phyloP scores from a whole-genome alignment of 2,797 vertebrate species.

The Echeneis naucrates region DNA sequence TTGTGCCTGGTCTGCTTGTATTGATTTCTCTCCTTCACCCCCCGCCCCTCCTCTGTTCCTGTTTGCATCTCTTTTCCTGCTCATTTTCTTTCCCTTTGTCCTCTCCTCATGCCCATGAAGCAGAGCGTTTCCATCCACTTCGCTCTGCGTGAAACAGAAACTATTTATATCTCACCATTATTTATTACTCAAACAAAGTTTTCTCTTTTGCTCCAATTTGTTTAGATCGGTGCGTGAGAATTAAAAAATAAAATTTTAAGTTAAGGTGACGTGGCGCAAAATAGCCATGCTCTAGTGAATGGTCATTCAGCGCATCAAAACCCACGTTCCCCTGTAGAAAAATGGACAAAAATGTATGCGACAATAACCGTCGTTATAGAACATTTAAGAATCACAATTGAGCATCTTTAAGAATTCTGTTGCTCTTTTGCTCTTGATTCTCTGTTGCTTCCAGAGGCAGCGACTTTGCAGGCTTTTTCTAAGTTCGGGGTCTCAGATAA shows the following conservation, averaged over 20 bases:
- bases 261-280: constrained; percentile 16
- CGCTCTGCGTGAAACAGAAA: constrained; percentile 49
- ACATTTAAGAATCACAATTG: constrained; percentile 30
- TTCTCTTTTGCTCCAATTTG: constrained; percentile 49
- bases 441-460: constrained; percentile 4
- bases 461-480: constrained; percentile 27
- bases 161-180: constrained; percentile 45
- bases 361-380: constrained; percentile 44
- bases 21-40: constrained; percentile 35
- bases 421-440: constrained; percentile 25
- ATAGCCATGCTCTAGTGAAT: constrained; percentile 29
- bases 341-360: constrained; percentile 19
- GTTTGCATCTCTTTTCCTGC: constrained; percentile 47
- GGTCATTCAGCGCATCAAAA: not conserved
- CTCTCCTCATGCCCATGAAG: constrained; percentile 19
- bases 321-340: not conserved
- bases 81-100: constrained; percentile 48
- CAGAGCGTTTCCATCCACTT: constrained; percentile 40
- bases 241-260: constrained; percentile 41
- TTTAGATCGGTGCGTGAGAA: constrained; percentile 41
- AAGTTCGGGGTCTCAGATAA: constrained; percentile 49
- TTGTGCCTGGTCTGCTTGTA: constrained; percentile 37
- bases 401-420: constrained; percentile 19
- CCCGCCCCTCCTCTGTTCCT: constrained; percentile 23
- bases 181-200: constrained; percentile 58